phyloP scores from a whole-genome alignment of 1,140 invertebrate genomes.

The Diploscapter pachys region DNA sequence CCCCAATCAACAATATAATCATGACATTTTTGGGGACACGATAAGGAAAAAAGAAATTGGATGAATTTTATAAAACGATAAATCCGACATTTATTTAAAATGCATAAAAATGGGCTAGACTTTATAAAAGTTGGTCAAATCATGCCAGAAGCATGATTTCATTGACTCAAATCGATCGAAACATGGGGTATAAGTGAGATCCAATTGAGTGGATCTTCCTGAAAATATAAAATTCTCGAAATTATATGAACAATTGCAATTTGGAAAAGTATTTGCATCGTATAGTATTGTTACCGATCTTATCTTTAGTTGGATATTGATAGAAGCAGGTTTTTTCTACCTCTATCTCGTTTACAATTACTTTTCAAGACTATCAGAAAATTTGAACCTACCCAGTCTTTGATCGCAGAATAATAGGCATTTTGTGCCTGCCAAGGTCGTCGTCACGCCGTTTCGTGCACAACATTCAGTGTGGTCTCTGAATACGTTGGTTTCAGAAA shows the following conservation, averaged over 20 bases:
- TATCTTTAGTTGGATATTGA: not conserved
- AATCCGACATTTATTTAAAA: no score
- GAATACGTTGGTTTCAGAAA: conserved; percentile 47
- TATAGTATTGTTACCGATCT: not conserved
- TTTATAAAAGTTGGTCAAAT: conserved; percentile 37
- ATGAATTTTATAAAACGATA: no score
- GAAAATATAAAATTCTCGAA: not conserved
- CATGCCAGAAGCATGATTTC: conserved; percentile 54
- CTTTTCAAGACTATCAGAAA: not conserved
- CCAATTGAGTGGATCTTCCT: conserved; percentile 41
- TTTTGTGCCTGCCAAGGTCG: conserved; percentile 35
- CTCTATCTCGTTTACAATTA: conserved; percentile 2
- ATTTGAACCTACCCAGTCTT: conserved; percentile 38
- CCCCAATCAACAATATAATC: no score
- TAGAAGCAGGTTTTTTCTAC: not conserved
- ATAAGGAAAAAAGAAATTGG: no score
- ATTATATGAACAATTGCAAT: not conserved
- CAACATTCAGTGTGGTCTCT: conserved; percentile 36
- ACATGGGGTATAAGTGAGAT: conserved; percentile 53
- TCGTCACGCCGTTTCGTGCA: conserved; percentile 32
- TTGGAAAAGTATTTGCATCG: not conserved
- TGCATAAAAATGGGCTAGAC: not conserved
- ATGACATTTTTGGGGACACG: no score
- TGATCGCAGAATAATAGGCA: conserved; percentile 57
- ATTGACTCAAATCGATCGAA: conserved; percentile 54